A percentile compares a stretch with the other conserved stretches of the same genome.
Conservation (phyloP, 2,113 vertebrate genomes). For the Riparia riparia region DNA sequence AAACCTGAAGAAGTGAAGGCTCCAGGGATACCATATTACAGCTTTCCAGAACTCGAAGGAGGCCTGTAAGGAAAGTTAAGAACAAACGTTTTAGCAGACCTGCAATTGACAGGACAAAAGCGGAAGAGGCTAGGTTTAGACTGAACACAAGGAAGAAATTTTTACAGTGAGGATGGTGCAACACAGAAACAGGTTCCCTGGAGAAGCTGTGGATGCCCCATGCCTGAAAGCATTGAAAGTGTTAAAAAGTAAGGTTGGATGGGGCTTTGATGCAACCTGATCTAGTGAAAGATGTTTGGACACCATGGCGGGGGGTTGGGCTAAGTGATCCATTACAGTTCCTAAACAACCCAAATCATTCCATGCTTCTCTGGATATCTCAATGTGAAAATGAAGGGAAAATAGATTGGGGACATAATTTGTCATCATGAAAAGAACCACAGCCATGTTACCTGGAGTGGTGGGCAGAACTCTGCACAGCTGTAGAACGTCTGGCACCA, state of each 20-base stretch:
- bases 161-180: background rate
- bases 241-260: background rate
- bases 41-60: background rate
- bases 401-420: background rate
- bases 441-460: background rate
- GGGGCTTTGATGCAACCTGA: background rate
- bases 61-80: background rate
- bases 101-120: background rate
- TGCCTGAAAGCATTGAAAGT: background rate
- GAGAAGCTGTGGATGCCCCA: background rate
- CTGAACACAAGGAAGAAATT: background rate
- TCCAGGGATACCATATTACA: background rate
- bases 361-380: background rate
- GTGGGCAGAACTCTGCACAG: background rate
- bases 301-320: background rate
- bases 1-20: background rate
- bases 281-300: background rate
- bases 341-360: background rate
- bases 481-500: background rate
- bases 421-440: accelerated
- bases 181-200: background rate
- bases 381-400: background rate
- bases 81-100: background rate
- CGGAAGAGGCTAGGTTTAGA: background rate
- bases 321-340: background rate